Conservation (phyloP, 2,888 invertebrate genomes). For the Amphipoea lucens region DNA sequence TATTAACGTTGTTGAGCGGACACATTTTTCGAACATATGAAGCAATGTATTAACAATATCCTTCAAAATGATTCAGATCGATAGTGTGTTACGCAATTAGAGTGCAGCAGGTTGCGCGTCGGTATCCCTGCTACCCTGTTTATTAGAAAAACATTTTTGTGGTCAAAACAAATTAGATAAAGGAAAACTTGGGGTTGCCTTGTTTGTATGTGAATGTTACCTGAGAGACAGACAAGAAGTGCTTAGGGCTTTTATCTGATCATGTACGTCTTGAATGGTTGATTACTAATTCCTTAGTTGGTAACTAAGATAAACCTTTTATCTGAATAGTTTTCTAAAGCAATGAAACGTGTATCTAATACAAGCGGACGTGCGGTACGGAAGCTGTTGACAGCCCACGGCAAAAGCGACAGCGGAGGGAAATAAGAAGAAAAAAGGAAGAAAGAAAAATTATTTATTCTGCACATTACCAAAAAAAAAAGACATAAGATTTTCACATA, state of each 20-base stretch:
- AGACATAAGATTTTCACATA: too few relatives aligned
- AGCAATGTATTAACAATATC: too few relatives aligned
- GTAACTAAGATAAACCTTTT: conserved; percentile 15
- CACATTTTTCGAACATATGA: too few relatives aligned
- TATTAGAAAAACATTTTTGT: background rate
- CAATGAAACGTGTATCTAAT: conserved; percentile 37
- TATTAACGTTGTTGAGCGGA: too few relatives aligned
- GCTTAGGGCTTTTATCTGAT: background rate
- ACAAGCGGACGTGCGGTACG: conserved; percentile 32
- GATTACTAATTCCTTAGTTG: conserved; percentile 25
- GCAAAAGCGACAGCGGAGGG: conserved; percentile 20
- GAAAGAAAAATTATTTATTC: too few relatives aligned
- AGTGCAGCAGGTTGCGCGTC: too few relatives aligned
- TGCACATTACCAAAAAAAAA: too few relatives aligned
- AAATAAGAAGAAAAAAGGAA: too few relatives aligned
- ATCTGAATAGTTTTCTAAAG: conserved; percentile 26
- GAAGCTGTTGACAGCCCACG: conserved; percentile 7
- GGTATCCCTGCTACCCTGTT: background rate
- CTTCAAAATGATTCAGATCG: too few relatives aligned
- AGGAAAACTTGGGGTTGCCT: too few relatives aligned
- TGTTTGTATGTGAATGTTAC: background rate
- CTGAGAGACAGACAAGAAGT: background rate
- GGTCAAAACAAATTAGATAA: background rate
- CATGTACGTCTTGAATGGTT: conserved; percentile 18
- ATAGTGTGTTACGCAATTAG: too few relatives aligned